Evolutionary conservation across 1,140 invertebrate species (phyloP), one percentile per base, ranked within the genome.

Genomic region (Drosophila miranda): DNA sequence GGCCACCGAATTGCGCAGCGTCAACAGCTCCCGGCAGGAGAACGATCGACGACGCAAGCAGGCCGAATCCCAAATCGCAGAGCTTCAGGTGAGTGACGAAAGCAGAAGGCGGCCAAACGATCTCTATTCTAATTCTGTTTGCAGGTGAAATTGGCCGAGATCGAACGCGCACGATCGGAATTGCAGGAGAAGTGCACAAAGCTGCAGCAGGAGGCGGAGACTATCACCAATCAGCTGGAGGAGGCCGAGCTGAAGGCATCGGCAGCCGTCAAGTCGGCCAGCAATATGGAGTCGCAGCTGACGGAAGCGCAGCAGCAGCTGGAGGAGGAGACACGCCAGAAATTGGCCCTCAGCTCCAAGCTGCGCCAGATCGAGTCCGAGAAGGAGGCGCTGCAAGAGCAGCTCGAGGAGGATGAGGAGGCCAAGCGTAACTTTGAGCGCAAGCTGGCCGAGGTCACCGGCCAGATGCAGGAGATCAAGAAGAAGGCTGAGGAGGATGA

Each of bases 1-100:
- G 51, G 95, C 96, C 0, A 97, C 96, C 41, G 98, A 99, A 90
- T 91, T 99, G 69, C 95, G 98, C 82, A 95, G 94, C 42, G 94
- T 98, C 0, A 94, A 94, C 42, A 95, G 95, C 3, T 95, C 95
- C 9, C 94, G 96, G 69, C 95, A 96, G 56, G 98, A 99, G 87
- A 96, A 95, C 53, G 98, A 99, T 91, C 94, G 98, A 28, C 94
- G 97, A 50, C 93, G 98, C 41, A 99, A 99, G 91, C 97, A 98
- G 89, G 94, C 95, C 1, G 98, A 99, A 91, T 94, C 94, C 51
- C 95, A 97, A 80, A 91, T 98, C 9, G 93, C 94, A 6, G 97
- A 98, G 90, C 82, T 97, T 3, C 38, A 94, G 92, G 64, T 68
- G n/a, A 62, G 38, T 43, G 13, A 13, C 11, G 8, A 13, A 13